A percentile compares a stretch with the other conserved stretches of the same genome.
Evolutionary conservation across 2,888 invertebrate genomes (phyloP).

Genomic region (Furcula furcula): DNA sequence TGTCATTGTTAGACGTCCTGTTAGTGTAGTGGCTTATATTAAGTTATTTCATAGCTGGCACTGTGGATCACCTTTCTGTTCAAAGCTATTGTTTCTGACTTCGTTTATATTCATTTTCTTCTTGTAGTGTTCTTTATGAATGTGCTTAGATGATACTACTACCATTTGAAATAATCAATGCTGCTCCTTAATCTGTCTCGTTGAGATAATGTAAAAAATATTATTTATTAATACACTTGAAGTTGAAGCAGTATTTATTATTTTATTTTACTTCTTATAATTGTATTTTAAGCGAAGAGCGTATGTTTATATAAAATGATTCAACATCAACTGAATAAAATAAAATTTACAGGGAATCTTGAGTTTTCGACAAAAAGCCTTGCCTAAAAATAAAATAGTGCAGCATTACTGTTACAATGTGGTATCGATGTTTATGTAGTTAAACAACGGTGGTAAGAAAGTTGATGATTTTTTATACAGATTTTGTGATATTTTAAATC

Average conservation of each 20-base stretch:
- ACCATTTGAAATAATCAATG: constrained; percentile 17
- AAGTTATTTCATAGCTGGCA: constrained; percentile 74
- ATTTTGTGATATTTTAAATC: too few relatives aligned
- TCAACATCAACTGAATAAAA: too few relatives aligned
- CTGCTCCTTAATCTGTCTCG: constrained; percentile 21
- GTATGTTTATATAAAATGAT: too few relatives aligned
- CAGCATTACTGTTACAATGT: too few relatives aligned
- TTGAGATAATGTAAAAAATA: too few relatives aligned
- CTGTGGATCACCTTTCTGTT: constrained; percentile 75
- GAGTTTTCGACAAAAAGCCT: too few relatives aligned
- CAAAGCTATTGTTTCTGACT: constrained; percentile 56
- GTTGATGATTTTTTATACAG: not conserved
- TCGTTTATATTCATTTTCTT: constrained; percentile 58
- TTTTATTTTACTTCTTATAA: too few relatives aligned
- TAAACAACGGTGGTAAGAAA: not conserved
- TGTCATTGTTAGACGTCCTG: constrained; percentile 71
- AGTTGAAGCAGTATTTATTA: too few relatives aligned
- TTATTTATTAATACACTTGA: too few relatives aligned
- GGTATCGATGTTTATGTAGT: not conserved
- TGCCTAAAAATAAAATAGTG: too few relatives aligned
- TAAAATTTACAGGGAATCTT: too few relatives aligned
- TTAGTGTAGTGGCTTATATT: constrained; percentile 72
- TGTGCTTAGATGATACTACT: constrained; percentile 36
- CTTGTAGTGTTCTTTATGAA: constrained; percentile 63
- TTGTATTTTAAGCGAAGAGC: too few relatives aligned